Percentiles rank a stretch among this genome's conserved stretches.
phyloP scores from a whole-genome alignment of 2,888 invertebrate genomes.

The Tenthredo livida region DNA sequence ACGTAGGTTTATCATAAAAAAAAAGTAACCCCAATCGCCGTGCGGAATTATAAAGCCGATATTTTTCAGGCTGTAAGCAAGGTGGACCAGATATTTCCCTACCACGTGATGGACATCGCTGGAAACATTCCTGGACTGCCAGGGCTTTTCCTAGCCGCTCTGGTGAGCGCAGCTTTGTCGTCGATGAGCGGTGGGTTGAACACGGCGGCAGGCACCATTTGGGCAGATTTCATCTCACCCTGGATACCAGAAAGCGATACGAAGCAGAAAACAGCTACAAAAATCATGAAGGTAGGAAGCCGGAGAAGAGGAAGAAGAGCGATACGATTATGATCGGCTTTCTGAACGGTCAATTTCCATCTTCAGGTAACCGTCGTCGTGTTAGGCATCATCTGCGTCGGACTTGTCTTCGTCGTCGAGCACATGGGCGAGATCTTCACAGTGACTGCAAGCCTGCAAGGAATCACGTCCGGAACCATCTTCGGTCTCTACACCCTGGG shows the following conservation, averaged over 20 bases:
- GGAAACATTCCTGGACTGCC: constrained; percentile 85
- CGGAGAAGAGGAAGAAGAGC: neutral
- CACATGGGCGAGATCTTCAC: constrained; percentile 85
- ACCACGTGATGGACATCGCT: constrained; percentile 86
- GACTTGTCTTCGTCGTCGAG: constrained; percentile 82
- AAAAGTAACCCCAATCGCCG: neutral
- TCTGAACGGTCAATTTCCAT: neutral
- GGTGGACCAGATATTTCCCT: constrained; percentile 83
- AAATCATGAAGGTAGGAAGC: constrained; percentile 81
- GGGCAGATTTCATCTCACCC: constrained; percentile 83
- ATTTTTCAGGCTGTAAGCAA: constrained; percentile 64
- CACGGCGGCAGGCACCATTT: constrained; percentile 83
- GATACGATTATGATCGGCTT: neutral
- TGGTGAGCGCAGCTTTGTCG: constrained; percentile 87
- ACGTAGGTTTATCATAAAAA: constrained; percentile 69
- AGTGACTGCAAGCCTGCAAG: constrained; percentile 82
- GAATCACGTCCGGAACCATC: constrained; percentile 84
- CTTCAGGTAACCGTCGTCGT: constrained; percentile 79
- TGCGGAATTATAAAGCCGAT: neutral
- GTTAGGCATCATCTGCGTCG: constrained; percentile 79
- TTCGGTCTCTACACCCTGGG: constrained; percentile 86
- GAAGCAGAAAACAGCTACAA: constrained; percentile 80
- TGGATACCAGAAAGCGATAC: constrained; percentile 79
- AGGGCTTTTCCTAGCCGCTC: constrained; percentile 87
- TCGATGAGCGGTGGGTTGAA: constrained; percentile 84